Base-by-base conservation (phyloP, 1,140 invertebrate genomes). In the Pseudomyrmex concolor region DNA sequence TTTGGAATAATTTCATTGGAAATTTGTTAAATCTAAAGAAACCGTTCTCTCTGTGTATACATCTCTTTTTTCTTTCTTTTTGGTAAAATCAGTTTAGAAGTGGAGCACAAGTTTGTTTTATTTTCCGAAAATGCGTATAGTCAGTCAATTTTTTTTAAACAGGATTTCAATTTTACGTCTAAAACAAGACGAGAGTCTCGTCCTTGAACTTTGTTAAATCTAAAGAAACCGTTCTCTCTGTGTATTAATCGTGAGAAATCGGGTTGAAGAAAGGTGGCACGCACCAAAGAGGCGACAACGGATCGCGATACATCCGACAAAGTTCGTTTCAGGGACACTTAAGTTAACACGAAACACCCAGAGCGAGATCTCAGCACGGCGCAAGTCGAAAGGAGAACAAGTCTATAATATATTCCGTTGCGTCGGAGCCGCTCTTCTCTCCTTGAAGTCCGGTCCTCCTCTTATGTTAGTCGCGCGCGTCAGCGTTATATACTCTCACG, bases 401-500 rank as follows among this genome's bases (percentile, higher is more conserved):
- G 88, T 89, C 89, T 85, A 89, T 90, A 90, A 90, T 90, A 85
- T 90, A 90, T 90, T 89, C 89, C 63, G 74, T 73, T 72, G 88
- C 86, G 83, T 55, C 50, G 48, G 73, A 64, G 73, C 73, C 57
- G 72, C 72, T 71, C 85, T 77, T 71, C 85, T 71, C 85, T 45
- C 80, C 84, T 80, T 73, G 54, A 54, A 57, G 72, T 85, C 72
- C 83, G 57, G 76, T 84, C 88, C 59, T 82, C 57, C 62, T 78
- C 77, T 66, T 83, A n/a, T n/a, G n/a, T n/a, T n/a, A 48, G 68
- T 86, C 83, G 50, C 50, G 76, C 54, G 84, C 66, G 45, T 68
- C 68, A 82, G 48, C 34, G 78, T 84, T 71, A 55, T 71, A 55
- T 57, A 55, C 72, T 22, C 70, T 45, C 68, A 62, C 50, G 34